Conservation (phyloP, 2,888 invertebrate species). For the Pollenia labialis region DNA sequence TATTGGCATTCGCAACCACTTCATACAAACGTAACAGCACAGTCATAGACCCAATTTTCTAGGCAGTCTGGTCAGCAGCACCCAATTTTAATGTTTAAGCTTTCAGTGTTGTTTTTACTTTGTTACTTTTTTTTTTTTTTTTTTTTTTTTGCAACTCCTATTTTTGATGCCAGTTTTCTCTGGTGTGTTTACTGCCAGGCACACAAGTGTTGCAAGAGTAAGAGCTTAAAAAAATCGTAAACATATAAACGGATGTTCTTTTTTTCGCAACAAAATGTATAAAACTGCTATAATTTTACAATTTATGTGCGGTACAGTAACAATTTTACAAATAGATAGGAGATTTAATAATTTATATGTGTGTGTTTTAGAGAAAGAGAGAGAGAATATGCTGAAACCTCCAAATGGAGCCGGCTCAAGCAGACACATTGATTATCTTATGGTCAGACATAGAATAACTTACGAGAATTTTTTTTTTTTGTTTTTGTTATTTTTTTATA, state of each 20-base stretch:
- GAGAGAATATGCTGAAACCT: conserved; percentile 40
- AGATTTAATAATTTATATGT: conserved; percentile 60
- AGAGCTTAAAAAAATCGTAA: conserved; percentile 12
- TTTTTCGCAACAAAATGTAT: conserved; percentile 38
- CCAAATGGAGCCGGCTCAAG: conserved; percentile 64
- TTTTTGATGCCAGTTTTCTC: conserved; percentile 42
- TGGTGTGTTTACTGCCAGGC: conserved; percentile 22
- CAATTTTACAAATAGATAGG: conserved; percentile 65
- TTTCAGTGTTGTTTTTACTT: conserved; percentile 31
- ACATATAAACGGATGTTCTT: conserved; percentile 35
- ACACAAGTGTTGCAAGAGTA: conserved; percentile 48
- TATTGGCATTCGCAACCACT: background rate
- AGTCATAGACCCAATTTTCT: background rate
- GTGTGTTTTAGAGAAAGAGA: background rate
- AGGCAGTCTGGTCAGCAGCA: conserved; percentile 22
- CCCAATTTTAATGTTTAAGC: conserved; percentile 55
- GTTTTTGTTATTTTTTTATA: background rate
- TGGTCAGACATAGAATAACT: conserved; percentile 42
- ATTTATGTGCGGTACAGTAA: conserved; percentile 75
- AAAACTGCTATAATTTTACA: conserved; percentile 73
- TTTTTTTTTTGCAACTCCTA: conserved; percentile 23
- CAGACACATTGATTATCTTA: conserved; percentile 73
- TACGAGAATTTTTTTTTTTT: too few relatives aligned
- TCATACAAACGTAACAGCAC: conserved; percentile 23
- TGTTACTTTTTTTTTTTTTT: too few relatives aligned